Base-by-base conservation (phyloP, 2,113 vertebrate genomes). In the Ploceus nigricollis region DNA sequence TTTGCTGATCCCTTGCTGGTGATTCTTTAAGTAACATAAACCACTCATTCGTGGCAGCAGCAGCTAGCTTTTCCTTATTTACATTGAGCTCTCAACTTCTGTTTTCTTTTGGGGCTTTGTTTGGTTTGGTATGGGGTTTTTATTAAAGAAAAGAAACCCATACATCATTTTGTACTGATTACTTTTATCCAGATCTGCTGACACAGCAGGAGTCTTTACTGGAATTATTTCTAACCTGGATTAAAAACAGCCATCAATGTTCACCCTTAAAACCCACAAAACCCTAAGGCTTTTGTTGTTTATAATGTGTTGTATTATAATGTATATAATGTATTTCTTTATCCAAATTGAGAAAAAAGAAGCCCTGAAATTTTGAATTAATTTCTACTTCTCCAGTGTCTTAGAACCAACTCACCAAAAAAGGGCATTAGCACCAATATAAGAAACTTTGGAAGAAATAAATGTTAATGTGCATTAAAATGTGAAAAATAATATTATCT, bases 181-280 rank as follows among this genome's bases (percentile, higher is more conserved):
- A 25, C 68, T 93, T 96, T 84, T 57, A 82, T 94, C 69, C 64
- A 64, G 35, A 76, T 84, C 57, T 87, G 77, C 87, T 94, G 94
- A 96, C 35, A 56, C 33, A 90, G 61, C 69, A 72, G 37, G 56
- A 82, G 40, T 56, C 37, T 71, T 89, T 78, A 64, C 45, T 79
- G 57, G 61, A 89, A 66, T 91, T 57, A 82, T 94, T 91, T 96
- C 89, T 82, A 84, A 77, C 45, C 17, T 85, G 23, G 31, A 75
- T 91, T 86, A 18, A 6, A 91, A 83, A 84, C 71, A 78, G 5
- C 20, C 35, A 58, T 79, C 92, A 82, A 53, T 1, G 7, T 78
- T 35, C 40, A 77, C 37, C 15, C 53, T 87, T 91, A 75, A 73
- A 91, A 87, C 16, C 5, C 45, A 50, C 53, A 84, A 68, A 87